Conservation (phyloP, 1,140 invertebrate genomes). For the Tigriopus japonicus region DNA sequence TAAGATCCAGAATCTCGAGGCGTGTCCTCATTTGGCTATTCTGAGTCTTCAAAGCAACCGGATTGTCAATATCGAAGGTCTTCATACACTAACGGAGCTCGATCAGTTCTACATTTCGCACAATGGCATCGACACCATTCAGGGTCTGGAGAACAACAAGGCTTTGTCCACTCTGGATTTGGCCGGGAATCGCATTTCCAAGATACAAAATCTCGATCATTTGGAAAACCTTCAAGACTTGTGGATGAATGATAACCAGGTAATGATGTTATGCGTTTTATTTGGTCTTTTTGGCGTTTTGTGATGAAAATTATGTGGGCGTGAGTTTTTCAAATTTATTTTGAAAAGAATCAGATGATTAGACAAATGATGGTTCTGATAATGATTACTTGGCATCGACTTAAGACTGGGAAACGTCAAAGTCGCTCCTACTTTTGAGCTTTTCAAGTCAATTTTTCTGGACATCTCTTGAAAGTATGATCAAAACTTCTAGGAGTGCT, state of each 20-base stretch:
- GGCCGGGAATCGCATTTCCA: slow-evolving; percentile 65
- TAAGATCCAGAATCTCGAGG: slow-evolving; percentile 65
- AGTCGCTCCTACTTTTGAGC: too few relatives aligned
- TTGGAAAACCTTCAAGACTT: slow-evolving; percentile 64
- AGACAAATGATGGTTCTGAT: not conserved
- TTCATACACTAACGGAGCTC: slow-evolving; percentile 48
- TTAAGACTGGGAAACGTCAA: too few relatives aligned
- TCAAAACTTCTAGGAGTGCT: too few relatives aligned
- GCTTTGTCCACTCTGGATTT: slow-evolving; percentile 70
- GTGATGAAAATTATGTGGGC: too few relatives aligned
- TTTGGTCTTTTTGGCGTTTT: not conserved
- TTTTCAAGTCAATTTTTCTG: too few relatives aligned
- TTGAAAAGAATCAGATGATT: not conserved
- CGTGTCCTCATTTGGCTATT: slow-evolving; percentile 51
- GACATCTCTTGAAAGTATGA: too few relatives aligned
- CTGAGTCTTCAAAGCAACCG: slow-evolving; percentile 65
- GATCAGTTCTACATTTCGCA: slow-evolving; percentile 83
- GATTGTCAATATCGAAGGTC: slow-evolving; percentile 64
- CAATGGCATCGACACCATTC: slow-evolving; percentile 57
- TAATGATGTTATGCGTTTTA: not conserved
- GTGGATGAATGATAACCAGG: slow-evolving; percentile 84
- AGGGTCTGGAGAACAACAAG: slow-evolving; percentile 41
- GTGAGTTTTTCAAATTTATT: not conserved
- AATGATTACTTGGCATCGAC: too few relatives aligned
- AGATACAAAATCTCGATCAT: slow-evolving; percentile 56